Conservation (phyloP, 2,888 invertebrate species). For the Cerceris ruficornis region DNA sequence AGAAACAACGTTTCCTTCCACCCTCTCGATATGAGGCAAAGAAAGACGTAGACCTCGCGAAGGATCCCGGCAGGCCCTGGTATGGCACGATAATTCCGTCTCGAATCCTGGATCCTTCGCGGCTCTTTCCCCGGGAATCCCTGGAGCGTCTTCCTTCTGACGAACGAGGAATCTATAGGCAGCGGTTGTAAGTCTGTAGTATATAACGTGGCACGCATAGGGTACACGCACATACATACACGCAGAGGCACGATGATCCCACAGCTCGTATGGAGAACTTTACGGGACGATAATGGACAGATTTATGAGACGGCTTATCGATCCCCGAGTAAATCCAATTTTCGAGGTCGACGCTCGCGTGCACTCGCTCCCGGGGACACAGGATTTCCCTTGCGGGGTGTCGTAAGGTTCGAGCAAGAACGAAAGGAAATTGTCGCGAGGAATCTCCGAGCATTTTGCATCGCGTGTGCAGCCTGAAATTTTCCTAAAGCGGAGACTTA, state of each 20-base stretch:
- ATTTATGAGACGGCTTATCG: conserved; percentile 78
- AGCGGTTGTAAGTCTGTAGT: neutral
- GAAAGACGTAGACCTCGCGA: conserved; percentile 5
- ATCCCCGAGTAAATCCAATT: conserved; percentile 78
- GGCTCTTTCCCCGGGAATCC: conserved; percentile 57
- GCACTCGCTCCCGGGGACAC: conserved; percentile 19
- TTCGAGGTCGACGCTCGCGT: conserved; percentile 72
- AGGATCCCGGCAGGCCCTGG: conserved; percentile 2
- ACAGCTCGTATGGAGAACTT: conserved; percentile 69
- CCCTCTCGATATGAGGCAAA: conserved; percentile 1
- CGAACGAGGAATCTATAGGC: conserved; percentile 26
- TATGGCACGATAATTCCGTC: conserved; percentile 44
- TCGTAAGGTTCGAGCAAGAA: conserved; percentile 44
- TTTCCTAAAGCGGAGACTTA: conserved; percentile 7
- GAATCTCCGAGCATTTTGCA: conserved; percentile 21
- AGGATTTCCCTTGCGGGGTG: conserved; percentile 57
- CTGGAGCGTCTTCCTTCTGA: conserved; percentile 28
- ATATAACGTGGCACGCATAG: conserved; percentile 1
- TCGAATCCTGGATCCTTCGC: conserved; percentile 41
- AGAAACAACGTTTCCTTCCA: neutral
- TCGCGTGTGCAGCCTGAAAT: conserved; percentile 36
- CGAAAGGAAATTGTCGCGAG: conserved; percentile 42
- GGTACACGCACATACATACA: conserved; percentile 24
- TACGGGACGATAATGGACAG: conserved; percentile 76
- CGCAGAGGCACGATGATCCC: conserved; percentile 44